phyloP scores from a whole-genome alignment of 2,113 vertebrate genomes.

The Aythya baeri region DNA sequence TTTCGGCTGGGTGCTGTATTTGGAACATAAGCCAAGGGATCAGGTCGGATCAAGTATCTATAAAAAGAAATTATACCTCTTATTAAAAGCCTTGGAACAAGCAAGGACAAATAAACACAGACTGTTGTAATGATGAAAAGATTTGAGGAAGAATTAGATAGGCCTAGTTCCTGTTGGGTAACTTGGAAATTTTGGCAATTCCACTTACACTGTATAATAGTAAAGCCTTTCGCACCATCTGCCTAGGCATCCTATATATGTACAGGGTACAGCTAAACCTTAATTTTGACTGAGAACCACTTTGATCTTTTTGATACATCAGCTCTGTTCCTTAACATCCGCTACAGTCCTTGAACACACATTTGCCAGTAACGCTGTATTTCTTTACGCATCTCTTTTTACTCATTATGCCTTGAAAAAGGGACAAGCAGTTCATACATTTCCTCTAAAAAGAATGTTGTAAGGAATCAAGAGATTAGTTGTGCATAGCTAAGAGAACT shows the following conservation, averaged over 20 bases:
- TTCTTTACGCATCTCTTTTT: background rate
- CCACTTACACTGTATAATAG: background rate
- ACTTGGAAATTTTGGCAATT: background rate
- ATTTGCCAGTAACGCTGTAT: background rate
- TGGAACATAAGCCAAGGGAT: conserved; percentile 82
- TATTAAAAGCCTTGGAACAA: background rate
- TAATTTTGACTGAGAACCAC: background rate
- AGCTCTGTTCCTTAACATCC: background rate
- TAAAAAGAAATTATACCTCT: conserved; percentile 14
- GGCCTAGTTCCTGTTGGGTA: background rate
- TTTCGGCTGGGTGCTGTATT: conserved; percentile 75
- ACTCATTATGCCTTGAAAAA: background rate
- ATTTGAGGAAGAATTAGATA: background rate
- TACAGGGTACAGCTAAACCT: background rate
- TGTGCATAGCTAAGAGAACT: background rate
- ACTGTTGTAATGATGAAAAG: background rate
- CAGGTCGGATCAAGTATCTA: conserved; percentile 84
- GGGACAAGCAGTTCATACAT: background rate
- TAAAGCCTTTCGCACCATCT: background rate
- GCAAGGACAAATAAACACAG: background rate
- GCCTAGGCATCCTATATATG: background rate
- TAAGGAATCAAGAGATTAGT: background rate
- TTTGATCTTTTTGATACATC: background rate
- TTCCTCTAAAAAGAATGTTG: background rate
- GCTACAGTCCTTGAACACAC: background rate